phyloP scores from a whole-genome alignment of 1,140 invertebrate genomes.

The Drosophila ananassae region DNA sequence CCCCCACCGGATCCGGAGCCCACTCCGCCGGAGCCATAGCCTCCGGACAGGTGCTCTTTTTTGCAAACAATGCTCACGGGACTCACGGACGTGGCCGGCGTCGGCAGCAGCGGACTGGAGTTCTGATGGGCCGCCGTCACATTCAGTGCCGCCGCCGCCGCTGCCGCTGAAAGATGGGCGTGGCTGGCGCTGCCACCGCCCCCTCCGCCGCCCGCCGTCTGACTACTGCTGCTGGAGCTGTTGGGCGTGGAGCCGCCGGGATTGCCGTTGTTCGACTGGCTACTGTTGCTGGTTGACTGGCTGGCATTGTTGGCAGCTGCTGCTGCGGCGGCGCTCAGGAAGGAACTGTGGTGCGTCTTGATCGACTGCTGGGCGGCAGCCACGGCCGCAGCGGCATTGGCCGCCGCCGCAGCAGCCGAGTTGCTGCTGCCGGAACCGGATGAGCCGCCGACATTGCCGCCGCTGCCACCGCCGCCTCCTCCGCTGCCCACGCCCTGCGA shows the following conservation, averaged over 20 bases:
- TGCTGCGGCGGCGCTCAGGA: conserved; percentile 65
- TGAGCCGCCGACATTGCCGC: conserved; percentile 28
- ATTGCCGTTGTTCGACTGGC: conserved; percentile 3
- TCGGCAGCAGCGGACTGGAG: conserved; percentile 86
- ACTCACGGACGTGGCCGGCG: conserved; percentile 87
- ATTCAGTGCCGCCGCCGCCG: conserved; percentile 70
- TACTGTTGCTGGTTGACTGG: conserved; percentile 29
- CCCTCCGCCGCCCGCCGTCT: neutral
- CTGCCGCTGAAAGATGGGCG: conserved; percentile 62
- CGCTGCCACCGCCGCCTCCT: conserved; percentile 25
- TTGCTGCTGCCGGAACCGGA: conserved; percentile 37
- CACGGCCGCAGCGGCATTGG: conserved; percentile 70
- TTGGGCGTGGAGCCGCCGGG: conserved; percentile 14
- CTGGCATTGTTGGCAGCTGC: conserved; percentile 10
- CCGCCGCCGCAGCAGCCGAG: conserved; percentile 58
- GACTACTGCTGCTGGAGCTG: conserved; percentile 28
- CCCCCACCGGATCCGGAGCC: conserved; percentile 20
- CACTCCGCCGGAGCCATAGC: conserved; percentile 62
- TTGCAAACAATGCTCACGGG: conserved; percentile 87
- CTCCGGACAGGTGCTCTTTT: conserved; percentile 85
- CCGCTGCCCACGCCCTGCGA: conserved; percentile 26
- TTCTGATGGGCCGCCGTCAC: conserved; percentile 78
- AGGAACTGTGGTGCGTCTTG: conserved; percentile 83
- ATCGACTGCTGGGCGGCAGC: conserved; percentile 80
- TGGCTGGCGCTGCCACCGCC: conserved; percentile 33